These are phyloP conservation scores for Scatophagus argus DNA, from an alignment of 2,113 vertebrate genomes.

Conservation along the genomic window DNA sequence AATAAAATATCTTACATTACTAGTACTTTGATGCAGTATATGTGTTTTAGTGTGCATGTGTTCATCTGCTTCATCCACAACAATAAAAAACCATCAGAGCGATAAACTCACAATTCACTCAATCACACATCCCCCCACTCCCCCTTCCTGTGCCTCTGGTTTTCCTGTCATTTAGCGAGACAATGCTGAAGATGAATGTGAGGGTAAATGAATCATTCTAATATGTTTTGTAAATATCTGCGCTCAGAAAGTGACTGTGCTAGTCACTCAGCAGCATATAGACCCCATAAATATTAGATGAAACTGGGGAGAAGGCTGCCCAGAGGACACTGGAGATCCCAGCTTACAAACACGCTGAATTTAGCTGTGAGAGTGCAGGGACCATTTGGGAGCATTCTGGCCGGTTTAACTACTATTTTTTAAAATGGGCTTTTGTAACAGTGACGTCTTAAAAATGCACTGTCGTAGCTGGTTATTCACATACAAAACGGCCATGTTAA, in stretches of 20 bases:
- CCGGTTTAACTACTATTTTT: slow-evolving; percentile 7
- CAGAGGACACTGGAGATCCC: slow-evolving; percentile 71
- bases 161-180: slow-evolving; percentile 39
- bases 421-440: slow-evolving; percentile 11
- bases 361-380: slow-evolving; percentile 34
- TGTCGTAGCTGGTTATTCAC: background rate
- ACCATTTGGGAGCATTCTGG: slow-evolving; percentile 33
- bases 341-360: slow-evolving; percentile 45
- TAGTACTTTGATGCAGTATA: background rate
- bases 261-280: slow-evolving; percentile 48
- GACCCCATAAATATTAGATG: slow-evolving; percentile 80
- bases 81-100: slow-evolving; percentile 45
- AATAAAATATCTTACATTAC: background rate
- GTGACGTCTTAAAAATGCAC: slow-evolving; percentile 6
- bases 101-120: slow-evolving; percentile 47
- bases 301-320: slow-evolving; percentile 62
- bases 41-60: slow-evolving; percentile 8
- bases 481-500: slow-evolving; percentile 16
- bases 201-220: slow-evolving; percentile 60
- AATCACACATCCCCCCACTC: slow-evolving; percentile 32
- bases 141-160: slow-evolving; percentile 26
- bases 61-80: slow-evolving; percentile 22
- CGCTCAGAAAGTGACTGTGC: slow-evolving; percentile 42
- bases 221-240: slow-evolving; percentile 74
- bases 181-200: slow-evolving; percentile 38